Evolutionary conservation across 2,888 invertebrate species (phyloP).

Genomic region (Caenorhabditis uteleia): DNA sequence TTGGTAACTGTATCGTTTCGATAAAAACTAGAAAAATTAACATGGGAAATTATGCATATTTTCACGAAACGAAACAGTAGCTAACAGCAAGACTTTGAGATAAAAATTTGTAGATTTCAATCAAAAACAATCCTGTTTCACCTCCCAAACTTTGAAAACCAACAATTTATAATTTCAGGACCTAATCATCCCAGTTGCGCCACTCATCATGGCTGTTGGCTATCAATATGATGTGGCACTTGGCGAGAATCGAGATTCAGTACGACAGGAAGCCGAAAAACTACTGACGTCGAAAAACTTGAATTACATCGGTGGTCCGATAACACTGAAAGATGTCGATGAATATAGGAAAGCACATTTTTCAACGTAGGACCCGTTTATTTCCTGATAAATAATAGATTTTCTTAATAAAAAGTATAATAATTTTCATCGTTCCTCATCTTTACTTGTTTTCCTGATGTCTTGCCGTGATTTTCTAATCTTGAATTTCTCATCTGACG

Average conservation of each 20-base stretch:
- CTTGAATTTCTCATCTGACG: constrained; percentile 23
- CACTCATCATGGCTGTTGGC: constrained; percentile 53
- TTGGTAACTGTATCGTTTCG: too few relatives aligned
- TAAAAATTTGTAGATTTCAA: too few relatives aligned
- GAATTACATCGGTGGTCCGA: constrained; percentile 26
- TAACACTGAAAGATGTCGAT: constrained; percentile 43
- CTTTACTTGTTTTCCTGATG: constrained; percentile 26
- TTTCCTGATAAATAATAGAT: background rate
- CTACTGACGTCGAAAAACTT: constrained; percentile 16
- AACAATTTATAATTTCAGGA: constrained; percentile 26
- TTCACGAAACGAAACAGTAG: background rate
- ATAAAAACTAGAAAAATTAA: too few relatives aligned
- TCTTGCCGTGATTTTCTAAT: constrained; percentile 37
- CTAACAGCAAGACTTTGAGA: background rate
- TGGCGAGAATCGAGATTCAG: constrained; percentile 35
- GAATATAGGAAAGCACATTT: constrained; percentile 20
- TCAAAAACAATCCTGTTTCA: too few relatives aligned
- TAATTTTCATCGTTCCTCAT: constrained; percentile 27
- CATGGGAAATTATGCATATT: too few relatives aligned
- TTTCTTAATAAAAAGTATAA: background rate
- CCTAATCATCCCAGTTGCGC: constrained; percentile 55
- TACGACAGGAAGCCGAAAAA: constrained; percentile 38
- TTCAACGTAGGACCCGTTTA: background rate
- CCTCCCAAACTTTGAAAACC: too few relatives aligned
- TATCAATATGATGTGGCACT: constrained; percentile 53